Base-by-base conservation (phyloP, 2,113 vertebrate species). In the Triplophysa rosa region DNA sequence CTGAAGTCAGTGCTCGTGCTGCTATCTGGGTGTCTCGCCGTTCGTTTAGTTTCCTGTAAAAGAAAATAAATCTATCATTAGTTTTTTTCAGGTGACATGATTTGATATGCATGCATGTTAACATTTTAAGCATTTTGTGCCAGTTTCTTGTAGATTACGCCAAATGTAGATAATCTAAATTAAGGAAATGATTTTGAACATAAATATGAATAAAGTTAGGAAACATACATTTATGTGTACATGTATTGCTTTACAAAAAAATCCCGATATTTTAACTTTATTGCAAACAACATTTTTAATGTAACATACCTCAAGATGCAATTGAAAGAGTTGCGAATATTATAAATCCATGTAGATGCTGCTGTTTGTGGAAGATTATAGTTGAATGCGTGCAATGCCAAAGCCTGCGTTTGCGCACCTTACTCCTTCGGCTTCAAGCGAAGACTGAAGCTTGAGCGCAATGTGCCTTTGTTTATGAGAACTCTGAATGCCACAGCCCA, bases 381-480 rank as follows among this genome's bases (percentile, higher is more conserved):
- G 26, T 16, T 24, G 11, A 63, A 13, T 14, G 61, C 26, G 26
- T 63, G 40, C 19, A 29, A 65, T 8, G 64, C 17, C 26, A 23
- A n/a, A 16, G 13, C 5, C 24, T 77, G 45, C 16, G 23, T 26
- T 9, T 61, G 21, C 16, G 54, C 67, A 24, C 67, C 75, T 54
- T 58, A 52, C 49, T 73, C 67, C 45, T 76, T 62, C 37, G 26
- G 24, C 67, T 47, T 24, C 59, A 62, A 45, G 42, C 33, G 69
- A 67, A 21, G 80, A 86, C 86, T 91, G 86, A 37, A 82, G 76
- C 54, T 65, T 3, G 77, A 77, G 82, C 79, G 77, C 88, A 91
- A 92, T 88, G 91, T 92, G 92, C 89, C 90, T 93, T 91, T 92
- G 91, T 93, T 92, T 91, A 90, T 84, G 86, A 67, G 81, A 78